phyloP scores from a whole-genome alignment of 2,888 invertebrate species.

The Anticlea derivata region DNA sequence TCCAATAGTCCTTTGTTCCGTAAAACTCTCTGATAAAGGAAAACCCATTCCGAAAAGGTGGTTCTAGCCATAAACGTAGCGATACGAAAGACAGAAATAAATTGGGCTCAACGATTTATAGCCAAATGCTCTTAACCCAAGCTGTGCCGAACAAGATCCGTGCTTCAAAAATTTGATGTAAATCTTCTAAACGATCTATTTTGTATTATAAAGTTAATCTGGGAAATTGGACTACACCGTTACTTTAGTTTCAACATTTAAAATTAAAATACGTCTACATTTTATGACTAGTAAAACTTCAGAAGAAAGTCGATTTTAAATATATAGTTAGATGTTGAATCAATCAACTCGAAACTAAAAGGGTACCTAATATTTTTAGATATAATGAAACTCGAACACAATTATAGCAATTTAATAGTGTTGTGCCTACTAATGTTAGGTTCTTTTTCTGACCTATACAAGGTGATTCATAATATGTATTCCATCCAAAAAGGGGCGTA shows the following conservation, averaged over 20 bases:
- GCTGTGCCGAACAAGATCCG: slow-evolving; percentile 50
- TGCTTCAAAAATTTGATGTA: slow-evolving; percentile 55
- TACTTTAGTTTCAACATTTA: slow-evolving; percentile 34
- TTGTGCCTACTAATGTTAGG: no score
- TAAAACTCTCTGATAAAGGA: slow-evolving; percentile 23
- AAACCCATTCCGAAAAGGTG: slow-evolving; percentile 59
- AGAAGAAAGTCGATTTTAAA: no score
- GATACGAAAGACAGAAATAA: slow-evolving; percentile 69
- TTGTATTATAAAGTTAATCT: slow-evolving; percentile 21
- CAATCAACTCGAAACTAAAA: no score
- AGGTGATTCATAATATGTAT: no score
- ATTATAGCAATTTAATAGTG: no score
- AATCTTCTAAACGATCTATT: slow-evolving; percentile 36
- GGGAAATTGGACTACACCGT: slow-evolving; percentile 41
- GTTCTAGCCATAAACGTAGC: slow-evolving; percentile 57
- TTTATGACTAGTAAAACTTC: no score
- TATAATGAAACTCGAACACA: no score
- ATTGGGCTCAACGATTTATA: slow-evolving; percentile 77
- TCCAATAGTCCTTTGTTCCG: slow-evolving; percentile 60
- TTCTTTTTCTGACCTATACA: no score
- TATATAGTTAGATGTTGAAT: no score
- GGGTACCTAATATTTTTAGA: no score
- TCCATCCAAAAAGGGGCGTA: no score
- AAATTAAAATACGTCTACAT: no score
- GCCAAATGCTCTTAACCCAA: slow-evolving; percentile 78